Evolutionary conservation across 2,888 invertebrate species (phyloP).

Genomic region (Catocala sponsa): DNA sequence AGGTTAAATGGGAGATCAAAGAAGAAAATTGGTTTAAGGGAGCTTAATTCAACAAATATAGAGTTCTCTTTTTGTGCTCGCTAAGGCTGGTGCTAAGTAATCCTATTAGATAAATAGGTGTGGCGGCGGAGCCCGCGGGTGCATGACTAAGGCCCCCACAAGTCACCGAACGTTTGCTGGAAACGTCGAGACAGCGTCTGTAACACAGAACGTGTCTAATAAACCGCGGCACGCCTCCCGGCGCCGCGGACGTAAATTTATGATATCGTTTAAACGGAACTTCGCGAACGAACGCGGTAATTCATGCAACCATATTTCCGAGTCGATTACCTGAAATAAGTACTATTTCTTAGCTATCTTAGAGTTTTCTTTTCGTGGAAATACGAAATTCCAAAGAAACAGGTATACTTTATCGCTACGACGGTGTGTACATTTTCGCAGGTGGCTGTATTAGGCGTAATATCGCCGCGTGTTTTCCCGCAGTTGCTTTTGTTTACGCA

Average conservation of each 20-base stretch:
- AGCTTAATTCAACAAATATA: slow-evolving; percentile 6
- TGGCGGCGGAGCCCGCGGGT: slow-evolving; percentile 30
- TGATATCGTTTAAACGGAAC: slow-evolving; percentile 47
- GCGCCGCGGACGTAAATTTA: slow-evolving; percentile 38
- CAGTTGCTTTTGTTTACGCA: slow-evolving; percentile 30
- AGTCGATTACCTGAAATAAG: slow-evolving; percentile 35
- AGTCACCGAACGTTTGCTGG: slow-evolving; percentile 11
- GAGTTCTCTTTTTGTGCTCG: slow-evolving; percentile 12
- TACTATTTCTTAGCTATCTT: slow-evolving; percentile 14
- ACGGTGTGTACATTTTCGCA: neutral
- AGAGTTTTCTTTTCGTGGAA: slow-evolving; percentile 3
- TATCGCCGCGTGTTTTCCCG: slow-evolving; percentile 24
- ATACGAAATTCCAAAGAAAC: slow-evolving; percentile 2
- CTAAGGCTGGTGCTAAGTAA: slow-evolving; percentile 28
- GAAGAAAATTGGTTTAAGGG: slow-evolving; percentile 37
- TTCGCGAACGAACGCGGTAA: slow-evolving; percentile 28
- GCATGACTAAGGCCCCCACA: slow-evolving; percentile 28
- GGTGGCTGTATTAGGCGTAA: neutral
- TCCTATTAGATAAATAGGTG: slow-evolving; percentile 38
- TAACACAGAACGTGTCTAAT: slow-evolving; percentile 32
- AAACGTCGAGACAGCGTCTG: slow-evolving; percentile 16
- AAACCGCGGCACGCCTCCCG: slow-evolving; percentile 39
- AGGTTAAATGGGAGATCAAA: slow-evolving; percentile 46
- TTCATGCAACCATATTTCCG: slow-evolving; percentile 31
- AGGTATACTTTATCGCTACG: neutral